Base-by-base conservation (phyloP, 1,140 invertebrate genomes). In the Linepithema humile region DNA sequence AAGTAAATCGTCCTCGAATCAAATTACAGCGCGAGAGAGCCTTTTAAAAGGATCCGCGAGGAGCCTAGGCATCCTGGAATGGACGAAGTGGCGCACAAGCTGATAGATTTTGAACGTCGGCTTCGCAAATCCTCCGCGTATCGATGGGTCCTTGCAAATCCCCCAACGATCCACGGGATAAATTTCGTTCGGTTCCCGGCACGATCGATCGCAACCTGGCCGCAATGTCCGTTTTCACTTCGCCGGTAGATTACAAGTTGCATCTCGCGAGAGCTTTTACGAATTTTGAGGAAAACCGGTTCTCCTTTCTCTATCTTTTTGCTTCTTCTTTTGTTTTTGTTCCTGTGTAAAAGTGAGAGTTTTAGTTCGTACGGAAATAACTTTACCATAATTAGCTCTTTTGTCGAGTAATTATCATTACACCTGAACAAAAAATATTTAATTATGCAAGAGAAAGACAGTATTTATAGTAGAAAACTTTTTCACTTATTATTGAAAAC, bases 51-150 rank as follows among this genome's bases (percentile, higher is more conserved):
- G 64, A 80, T 80, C 35, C 50, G 29, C 62, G n/a, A 70, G 48
- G 17, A 80, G 38, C 32, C 43, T 32, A 55, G 50, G n/a, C 9
- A 26, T 70, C n/a, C 75, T 17, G 35, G 35, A 69, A 80, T 80
- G 64, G 75, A 69, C 64, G 75, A 40, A 62, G 35, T 78, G 75
- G 62, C 62, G 62, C 45, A 32, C 64, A 35, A 32, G 64, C 75
- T 80, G 75, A 80, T 80, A 80, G 75, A 80, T 80, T 80, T 80
- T 70, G 50, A 80, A 80, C 50, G 64, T 70, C 64, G 75, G 75
- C 64, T 80, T 70, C 75, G 75, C 75, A 80, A 80, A 80, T 80
- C 75, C 75, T 70, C 64, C 67, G 62, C 75, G 75, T 80, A 80
- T 80, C 75, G 75, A 70, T 70, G 64, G 64, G 75, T 77, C 75